Evolutionary conservation across 2,113 vertebrate genomes (phyloP), one percentile per base, ranked within the genome.

Genomic region (Sterrhoptilus dennistouni): DNA sequence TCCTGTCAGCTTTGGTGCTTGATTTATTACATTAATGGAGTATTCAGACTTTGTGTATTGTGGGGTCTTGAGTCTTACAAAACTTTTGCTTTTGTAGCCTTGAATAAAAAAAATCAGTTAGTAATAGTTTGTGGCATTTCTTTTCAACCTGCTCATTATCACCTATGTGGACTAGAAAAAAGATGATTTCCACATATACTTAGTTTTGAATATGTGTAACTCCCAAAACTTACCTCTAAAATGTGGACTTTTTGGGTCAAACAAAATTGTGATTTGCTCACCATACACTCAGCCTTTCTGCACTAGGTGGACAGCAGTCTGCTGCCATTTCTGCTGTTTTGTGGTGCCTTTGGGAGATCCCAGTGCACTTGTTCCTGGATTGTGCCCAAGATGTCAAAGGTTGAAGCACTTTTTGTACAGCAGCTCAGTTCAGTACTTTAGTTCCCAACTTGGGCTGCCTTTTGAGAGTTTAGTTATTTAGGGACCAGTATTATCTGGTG

Each of bases 161-260:
- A 31, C 6, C 38, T 2, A 0, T 29, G 25, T 0, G 1, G 18
- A 40, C 22, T 13, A 78, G 52, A 86, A 87, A 78, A 50, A 81
- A 53, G 18, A 63, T 42, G 10, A 6, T 83, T 65, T 90, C 76
- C 52, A 84, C 11, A 47, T 28, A 53, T 7, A 44, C 27, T 76
- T 83, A 50, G 7, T 12, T 72, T 79, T 77, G 17, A 47, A 31
- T 54, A 50, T 40, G 19, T 45, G 16, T 53, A 68, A 60, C 12
- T 89, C 10, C 7, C 25, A 82, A 79, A 90, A 59, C 4, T 52
- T 59, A 31, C 14, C 3, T 78, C 20, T 79, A 53, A 85, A 90
- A 44, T 22, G 11, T 0, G 0, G 28, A 27, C 12, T 19, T 72
- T 45, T 27, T 4, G 5, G 12, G 31, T 5, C 19, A 63, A 84